Evolutionary conservation across 1,140 invertebrate genomes (phyloP).

Genomic region (Dufourea novaeangliae): DNA sequence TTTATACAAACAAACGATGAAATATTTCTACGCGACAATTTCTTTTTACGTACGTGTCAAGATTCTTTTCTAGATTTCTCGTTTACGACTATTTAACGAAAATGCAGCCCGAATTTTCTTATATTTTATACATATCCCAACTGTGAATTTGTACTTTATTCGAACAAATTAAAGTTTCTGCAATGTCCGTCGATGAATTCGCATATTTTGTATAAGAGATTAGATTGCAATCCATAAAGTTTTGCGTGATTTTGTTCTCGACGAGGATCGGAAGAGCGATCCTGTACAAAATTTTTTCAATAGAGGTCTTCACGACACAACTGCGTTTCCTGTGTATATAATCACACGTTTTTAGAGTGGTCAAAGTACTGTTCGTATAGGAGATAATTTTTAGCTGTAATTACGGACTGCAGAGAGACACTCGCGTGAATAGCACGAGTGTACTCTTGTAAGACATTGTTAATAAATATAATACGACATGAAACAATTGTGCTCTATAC

Average conservation of each 20-base stretch:
- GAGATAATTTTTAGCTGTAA: slow-evolving; percentile 39
- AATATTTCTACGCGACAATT: slow-evolving; percentile 22
- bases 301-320: background rate
- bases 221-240: too few species aligned
- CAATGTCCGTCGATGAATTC: too few species aligned
- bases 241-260: slow-evolving; percentile 13
- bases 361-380: slow-evolving; percentile 18
- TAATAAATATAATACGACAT: slow-evolving; percentile 57
- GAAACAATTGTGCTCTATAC: background rate
- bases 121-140: too few species aligned
- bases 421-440: slow-evolving; percentile 12
- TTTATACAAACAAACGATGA: slow-evolving; percentile 45
- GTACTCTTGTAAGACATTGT: slow-evolving; percentile 61
- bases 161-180: too few species aligned
- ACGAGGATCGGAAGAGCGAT: background rate
- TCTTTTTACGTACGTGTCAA: slow-evolving; percentile 4
- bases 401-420: slow-evolving; percentile 27
- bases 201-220: too few species aligned
- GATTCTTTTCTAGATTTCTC: too few species aligned
- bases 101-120: too few species aligned
- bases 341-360: slow-evolving; percentile 28
- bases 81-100: too few species aligned
- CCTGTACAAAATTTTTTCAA: background rate
- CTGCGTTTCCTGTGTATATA: slow-evolving; percentile 39
- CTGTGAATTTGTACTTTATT: too few species aligned